These are phyloP conservation scores for Myiopsitta monachus DNA, from an alignment of 2,113 vertebrate genomes.

Conservation along the genomic window DNA sequence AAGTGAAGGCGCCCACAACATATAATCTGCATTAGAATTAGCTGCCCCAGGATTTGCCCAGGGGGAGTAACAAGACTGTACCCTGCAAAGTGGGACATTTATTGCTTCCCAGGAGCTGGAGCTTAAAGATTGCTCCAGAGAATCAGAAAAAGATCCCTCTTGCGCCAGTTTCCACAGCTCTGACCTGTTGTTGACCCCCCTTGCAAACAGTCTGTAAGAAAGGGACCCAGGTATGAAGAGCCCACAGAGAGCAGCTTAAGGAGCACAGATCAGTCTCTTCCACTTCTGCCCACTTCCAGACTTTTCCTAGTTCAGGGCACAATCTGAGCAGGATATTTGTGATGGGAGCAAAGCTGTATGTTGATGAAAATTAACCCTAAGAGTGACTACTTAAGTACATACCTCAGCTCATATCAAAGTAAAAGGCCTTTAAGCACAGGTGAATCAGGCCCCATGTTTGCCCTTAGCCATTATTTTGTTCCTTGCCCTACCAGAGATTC, in stretches of 20 bases:
- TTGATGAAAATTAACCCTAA: neutral
- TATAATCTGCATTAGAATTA: neutral
- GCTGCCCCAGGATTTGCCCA: neutral
- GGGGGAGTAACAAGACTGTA: neutral
- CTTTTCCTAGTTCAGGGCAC: neutral
- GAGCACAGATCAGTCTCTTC: neutral
- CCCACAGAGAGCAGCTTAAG: neutral
- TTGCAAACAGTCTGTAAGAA: neutral
- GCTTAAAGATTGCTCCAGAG: neutral
- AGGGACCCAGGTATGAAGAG: fast-evolving
- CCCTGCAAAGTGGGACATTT: neutral
- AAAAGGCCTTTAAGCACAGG: neutral
- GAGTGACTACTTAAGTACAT: neutral
- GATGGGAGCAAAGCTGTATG: neutral
- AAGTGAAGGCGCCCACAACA: neutral
- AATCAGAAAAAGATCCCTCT: neutral
- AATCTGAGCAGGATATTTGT: neutral
- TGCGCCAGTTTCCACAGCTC: neutral
- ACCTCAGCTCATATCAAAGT: neutral
- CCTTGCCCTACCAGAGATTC: neutral
- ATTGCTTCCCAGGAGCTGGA: neutral
- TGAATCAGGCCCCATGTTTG: neutral
- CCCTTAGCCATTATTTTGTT: neutral
- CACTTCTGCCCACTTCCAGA: neutral
- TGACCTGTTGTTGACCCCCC: neutral